Evolutionary conservation across 2,113 vertebrate genomes (phyloP).

Genomic region (Cyphomyrus plagiostoma): DNA sequence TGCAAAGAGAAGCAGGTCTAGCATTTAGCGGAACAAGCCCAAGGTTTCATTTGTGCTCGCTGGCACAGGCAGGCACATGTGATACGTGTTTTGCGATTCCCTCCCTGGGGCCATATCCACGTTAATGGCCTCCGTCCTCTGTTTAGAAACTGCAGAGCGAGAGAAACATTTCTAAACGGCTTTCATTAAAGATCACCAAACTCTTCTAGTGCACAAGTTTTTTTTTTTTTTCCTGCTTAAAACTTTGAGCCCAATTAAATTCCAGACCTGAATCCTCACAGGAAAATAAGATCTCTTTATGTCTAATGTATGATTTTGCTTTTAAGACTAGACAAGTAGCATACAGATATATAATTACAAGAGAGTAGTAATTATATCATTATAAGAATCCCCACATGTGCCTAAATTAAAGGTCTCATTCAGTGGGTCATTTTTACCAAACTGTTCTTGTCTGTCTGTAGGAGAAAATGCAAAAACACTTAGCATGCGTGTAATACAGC

Average conservation of each 20-base stretch:
- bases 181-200: background rate
- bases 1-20: background rate
- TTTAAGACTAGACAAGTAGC: background rate
- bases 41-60: background rate
- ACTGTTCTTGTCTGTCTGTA: conserved; percentile 5
- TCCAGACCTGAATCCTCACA: background rate
- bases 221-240: background rate
- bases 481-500: background rate
- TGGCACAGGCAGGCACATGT: background rate
- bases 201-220: background rate
- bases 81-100: background rate
- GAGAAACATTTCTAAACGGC: background rate
- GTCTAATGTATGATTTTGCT: background rate
- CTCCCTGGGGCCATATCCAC: background rate
- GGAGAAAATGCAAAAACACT: background rate
- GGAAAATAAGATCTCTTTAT: background rate
- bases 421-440: background rate
- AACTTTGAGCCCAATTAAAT: background rate
- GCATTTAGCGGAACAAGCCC: background rate
- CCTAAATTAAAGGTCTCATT: conserved; percentile 19
- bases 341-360: conserved; percentile 7
- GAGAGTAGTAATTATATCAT: conserved; percentile 8
- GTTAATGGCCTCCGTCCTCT: background rate
- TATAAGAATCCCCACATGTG: background rate
- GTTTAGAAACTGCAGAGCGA: background rate